Conservation (phyloP, 2,797 vertebrate species). For the Sebastes iracundus region DNA sequence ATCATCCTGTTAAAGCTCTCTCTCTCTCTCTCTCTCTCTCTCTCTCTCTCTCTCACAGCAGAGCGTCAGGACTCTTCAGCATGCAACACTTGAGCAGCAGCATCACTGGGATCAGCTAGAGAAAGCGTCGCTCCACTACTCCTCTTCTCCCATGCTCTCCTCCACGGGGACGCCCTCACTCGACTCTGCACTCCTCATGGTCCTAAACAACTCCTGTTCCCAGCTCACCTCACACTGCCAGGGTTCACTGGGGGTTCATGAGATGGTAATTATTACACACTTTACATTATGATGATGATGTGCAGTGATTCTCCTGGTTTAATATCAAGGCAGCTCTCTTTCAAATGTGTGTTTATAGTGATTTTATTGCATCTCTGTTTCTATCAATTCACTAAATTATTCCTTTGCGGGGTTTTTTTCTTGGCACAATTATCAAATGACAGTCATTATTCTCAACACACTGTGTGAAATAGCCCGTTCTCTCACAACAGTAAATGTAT, state of each 20-base stretch:
- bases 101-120: slow-evolving; percentile 30
- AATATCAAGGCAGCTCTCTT: neutral
- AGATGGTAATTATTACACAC: neutral
- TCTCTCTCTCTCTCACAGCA: neutral
- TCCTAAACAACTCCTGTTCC: slow-evolving; percentile 53
- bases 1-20: neutral
- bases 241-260: slow-evolving; percentile 11
- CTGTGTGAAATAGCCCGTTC: neutral
- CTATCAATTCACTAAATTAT: neutral
- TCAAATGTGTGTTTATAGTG: neutral
- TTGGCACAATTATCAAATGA: slow-evolving; percentile 2
- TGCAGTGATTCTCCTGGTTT: neutral
- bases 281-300: neutral
- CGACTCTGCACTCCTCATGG: slow-evolving; percentile 61
- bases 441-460: neutral
- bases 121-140: slow-evolving; percentile 46
- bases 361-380: neutral
- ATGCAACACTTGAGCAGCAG: slow-evolving; percentile 48
- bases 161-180: slow-evolving; percentile 42
- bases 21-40: neutral
- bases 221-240: neutral
- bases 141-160: slow-evolving; percentile 39
- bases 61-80: slow-evolving; percentile 26
- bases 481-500: neutral
- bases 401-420: neutral